Percentiles rank a stretch among this genome's conserved stretches.
phyloP scores from a whole-genome alignment of 2,888 invertebrate species.

The Ophonus ardosiacus region DNA sequence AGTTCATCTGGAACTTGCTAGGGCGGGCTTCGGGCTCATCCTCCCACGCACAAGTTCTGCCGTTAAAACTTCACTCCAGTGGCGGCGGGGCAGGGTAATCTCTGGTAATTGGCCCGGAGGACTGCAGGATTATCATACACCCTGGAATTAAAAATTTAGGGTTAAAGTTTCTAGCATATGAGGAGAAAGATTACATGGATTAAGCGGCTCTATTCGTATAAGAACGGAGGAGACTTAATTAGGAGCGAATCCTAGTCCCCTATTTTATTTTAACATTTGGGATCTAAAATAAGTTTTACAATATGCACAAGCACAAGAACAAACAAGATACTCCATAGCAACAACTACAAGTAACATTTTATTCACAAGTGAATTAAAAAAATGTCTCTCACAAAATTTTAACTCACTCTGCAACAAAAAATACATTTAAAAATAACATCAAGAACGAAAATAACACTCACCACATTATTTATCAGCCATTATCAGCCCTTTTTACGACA shows the following conservation, averaged over 20 bases:
- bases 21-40: neutral
- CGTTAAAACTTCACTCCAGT: conserved; percentile 41
- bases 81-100: conserved; percentile 32
- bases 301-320: too few species aligned
- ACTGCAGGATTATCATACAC: neutral
- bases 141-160: conserved; percentile 42
- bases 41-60: neutral
- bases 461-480: too few species aligned
- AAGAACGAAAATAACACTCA: too few species aligned
- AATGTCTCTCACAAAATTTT: too few species aligned
- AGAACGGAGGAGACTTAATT: neutral
- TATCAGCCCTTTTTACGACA: too few species aligned
- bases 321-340: too few species aligned
- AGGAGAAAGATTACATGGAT: conserved; percentile 2
- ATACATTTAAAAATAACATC: too few species aligned
- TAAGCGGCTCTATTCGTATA: neutral
- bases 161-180: conserved; percentile 3
- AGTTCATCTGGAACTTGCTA: conserved; percentile 4
- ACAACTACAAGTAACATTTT: too few species aligned
- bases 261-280: neutral
- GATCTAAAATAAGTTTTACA: too few species aligned
- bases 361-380: too few species aligned
- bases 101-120: conserved; percentile 52
- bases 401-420: too few species aligned
- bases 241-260: neutral